Conservation (phyloP, 1,140 invertebrate species). For the Euwallacea fornicatus region DNA sequence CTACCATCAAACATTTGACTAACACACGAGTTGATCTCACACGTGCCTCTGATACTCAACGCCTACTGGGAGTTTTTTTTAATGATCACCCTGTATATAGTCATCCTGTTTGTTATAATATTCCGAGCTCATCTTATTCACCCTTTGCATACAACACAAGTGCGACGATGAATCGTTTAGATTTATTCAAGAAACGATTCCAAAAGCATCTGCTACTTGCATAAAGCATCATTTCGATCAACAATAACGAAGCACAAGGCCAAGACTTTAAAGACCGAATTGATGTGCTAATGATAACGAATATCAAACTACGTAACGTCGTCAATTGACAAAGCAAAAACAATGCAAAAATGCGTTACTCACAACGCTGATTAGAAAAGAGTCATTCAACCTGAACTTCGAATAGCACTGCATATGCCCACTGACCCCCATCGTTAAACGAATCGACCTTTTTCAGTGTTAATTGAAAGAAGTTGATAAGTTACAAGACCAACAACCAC, state of each 20-base stretch:
- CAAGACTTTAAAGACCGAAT: neutral
- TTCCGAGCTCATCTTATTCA: too few species aligned
- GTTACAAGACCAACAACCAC: neutral
- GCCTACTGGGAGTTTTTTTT: neutral
- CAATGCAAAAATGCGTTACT: neutral
- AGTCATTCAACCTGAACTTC: too few species aligned
- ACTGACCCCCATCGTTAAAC: neutral
- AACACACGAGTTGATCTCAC: too few species aligned
- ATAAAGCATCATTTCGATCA: neutral
- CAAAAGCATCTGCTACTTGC: too few species aligned
- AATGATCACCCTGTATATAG: too few species aligned
- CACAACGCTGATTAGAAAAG: too few species aligned
- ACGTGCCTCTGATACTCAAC: too few species aligned
- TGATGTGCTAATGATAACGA: neutral
- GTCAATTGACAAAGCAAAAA: neutral
- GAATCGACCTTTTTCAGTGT: constrained; percentile 1
- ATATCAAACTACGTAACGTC: neutral
- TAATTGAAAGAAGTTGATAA: neutral
- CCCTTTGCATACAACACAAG: too few species aligned
- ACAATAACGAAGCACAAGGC: neutral
- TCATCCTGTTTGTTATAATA: too few species aligned
- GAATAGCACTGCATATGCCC: neutral
- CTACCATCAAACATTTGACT: too few species aligned
- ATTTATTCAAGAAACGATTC: too few species aligned
- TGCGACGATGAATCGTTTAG: too few species aligned